Evolutionary conservation across 2,113 vertebrate species (phyloP), one percentile per base, ranked within the genome.

Genomic region (Callocephalon fimbriatum): DNA sequence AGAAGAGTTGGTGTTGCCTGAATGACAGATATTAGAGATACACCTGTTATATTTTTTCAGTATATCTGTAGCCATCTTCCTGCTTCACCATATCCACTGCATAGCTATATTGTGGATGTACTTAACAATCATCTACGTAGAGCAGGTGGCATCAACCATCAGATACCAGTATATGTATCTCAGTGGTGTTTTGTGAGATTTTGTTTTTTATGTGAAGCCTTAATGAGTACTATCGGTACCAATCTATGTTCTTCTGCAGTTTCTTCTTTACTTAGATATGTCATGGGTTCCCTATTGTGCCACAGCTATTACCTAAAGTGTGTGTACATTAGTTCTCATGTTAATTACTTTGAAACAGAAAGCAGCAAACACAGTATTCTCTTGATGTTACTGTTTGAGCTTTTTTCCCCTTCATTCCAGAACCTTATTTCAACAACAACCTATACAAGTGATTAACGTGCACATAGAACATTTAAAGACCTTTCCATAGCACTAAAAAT

Each of bases 1-100:
- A 99, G 96, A 85, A 99, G 97, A 26, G 99, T 98, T 40, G 99
- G 99, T 1, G 99, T 99, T 76, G 98, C 99, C 99, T 99, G 93
- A 68, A 95, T 32, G 73, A 91, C 3, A 96, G 15, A 56, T n/a
- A 3, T 3, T 26, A 68, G 5, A 79, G 6, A 83, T 56, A 85
- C 10, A 68, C 2, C 2, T 29, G 13, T 63, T 65, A 48, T 3
- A 61, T 74, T 73, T 90, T 87, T 72, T 62, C 35, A 72, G 35
- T 44, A 6, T 27, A n/a, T 5, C 1, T 6, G 7, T 58, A 84
- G 4, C 38, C 7, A n/a, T 77, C 32, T 51, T 82, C 38, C 47
- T 35, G 25, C 21, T 88, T 82, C 66, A 61, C 26, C 26, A 7
- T 9, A 59, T 23, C 21, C 61, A 61, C 19, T 31, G 12, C 9